Base-by-base conservation (phyloP, 2,797 vertebrate genomes). In the Dendrocincla fuliginosa region DNA sequence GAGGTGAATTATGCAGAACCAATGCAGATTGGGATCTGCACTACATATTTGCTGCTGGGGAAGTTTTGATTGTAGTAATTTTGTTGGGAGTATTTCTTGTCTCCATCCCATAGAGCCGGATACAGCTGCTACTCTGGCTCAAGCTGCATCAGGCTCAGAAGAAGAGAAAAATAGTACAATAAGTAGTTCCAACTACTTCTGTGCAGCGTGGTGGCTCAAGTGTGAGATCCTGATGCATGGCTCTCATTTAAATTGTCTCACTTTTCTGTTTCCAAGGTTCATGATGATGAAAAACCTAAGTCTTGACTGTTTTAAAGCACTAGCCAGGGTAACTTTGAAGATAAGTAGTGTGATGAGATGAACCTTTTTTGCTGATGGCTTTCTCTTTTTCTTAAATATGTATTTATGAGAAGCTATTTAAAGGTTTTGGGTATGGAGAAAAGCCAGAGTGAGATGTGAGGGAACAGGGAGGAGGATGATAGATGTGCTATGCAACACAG, bases 161-260 rank as follows among this genome's bases (percentile, higher is more conserved):
- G 11, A 81, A 16, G 19, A 81, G 33, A 35, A 33, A 53, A 88
- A 59, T 17, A 46, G 13, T 25, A 11, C 13, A 27, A 5, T 6
- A 56, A 50, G 9, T 33, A 75, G 16, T 41, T 27, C 57, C 32
- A 0, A 41, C 25, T 74, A 52, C 20, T 73, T 57, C 32, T 9
- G 0, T 39, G 44, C 1, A 0, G 11, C 33, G 39, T 14, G 4
- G 39, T 63, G 64, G 27, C 53, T 87, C 3, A 2, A 44, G 27
- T 74, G n/a, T 27, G 53, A 47, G 50, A 25, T 49, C 46, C 44
- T 60, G 13, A 44, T 52, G 19, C 11, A 2, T 44, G 37, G 28
- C 35, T 57, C 42, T 84, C 6, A 1, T 24, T 44, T 14, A 73
- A 85, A 22, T 73, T 65, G 16, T 57, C 52, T 89, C 19, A 5